Evolutionary conservation across 2,888 invertebrate genomes (phyloP).

Genomic region (Psococerastis gibbosa): DNA sequence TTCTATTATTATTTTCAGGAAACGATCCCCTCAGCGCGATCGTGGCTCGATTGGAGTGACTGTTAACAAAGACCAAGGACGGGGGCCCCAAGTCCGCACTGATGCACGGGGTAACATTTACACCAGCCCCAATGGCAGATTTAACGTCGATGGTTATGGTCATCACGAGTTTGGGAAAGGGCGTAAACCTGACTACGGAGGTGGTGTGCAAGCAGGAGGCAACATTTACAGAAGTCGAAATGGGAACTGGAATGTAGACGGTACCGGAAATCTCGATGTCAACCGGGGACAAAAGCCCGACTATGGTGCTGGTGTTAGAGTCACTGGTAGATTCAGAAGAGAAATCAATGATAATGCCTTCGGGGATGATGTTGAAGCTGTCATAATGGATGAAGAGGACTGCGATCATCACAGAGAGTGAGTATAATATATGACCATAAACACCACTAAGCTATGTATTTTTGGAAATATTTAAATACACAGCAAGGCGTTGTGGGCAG

Average conservation of each 20-base stretch:
- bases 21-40: too few species aligned
- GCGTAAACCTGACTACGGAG: conserved; percentile 6
- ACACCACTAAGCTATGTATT: too few species aligned
- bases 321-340: neutral
- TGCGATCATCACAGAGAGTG: too few species aligned
- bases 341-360: neutral
- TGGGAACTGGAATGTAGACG: neutral
- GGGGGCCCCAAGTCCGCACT: conserved; percentile 4
- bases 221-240: neutral
- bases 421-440: too few species aligned
- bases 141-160: neutral
- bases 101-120: conserved; percentile 1
- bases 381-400: too few species aligned
- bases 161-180: neutral
- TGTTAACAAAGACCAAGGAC: conserved; percentile 8
- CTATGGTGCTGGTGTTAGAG: conserved; percentile 1
- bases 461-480: too few species aligned
- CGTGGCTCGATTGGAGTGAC: neutral
- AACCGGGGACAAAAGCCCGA: neutral
- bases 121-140: conserved; percentile 1
- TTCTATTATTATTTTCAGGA: too few species aligned
- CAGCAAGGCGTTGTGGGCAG: too few species aligned
- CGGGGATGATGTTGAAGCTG: neutral
- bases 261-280: neutral
- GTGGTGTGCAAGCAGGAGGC: neutral